Percentiles rank a stretch among this genome's conserved stretches.
These are phyloP conservation scores for Lepus townsendii DNA, from an alignment of 2,797 vertebrate genomes.

Conservation along the genomic window DNA sequence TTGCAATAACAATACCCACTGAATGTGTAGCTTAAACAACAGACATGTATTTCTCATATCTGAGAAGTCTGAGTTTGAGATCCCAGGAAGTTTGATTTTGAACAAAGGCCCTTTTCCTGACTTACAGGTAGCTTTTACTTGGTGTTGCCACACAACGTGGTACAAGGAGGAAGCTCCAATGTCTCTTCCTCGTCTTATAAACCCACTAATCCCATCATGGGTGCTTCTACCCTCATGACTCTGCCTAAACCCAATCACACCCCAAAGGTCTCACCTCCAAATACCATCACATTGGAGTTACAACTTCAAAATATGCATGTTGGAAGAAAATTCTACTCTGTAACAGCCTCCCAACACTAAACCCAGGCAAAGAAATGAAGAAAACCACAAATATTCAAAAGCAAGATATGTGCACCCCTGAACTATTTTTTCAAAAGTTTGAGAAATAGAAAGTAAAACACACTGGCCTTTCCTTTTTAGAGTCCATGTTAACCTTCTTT, in stretches of 20 bases:
- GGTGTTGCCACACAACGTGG: neutral
- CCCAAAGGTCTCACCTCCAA: neutral
- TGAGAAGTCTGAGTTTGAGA: slow-evolving; percentile 37
- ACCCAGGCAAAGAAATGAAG: neutral
- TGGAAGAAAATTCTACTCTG: neutral
- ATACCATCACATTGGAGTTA: neutral
- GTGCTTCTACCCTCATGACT: neutral
- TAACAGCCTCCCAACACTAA: neutral
- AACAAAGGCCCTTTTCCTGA: neutral
- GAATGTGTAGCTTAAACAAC: neutral
- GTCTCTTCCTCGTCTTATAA: neutral
- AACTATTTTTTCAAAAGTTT: neutral
- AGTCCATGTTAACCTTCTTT: neutral
- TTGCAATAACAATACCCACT: slow-evolving; percentile 18
- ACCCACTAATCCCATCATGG: neutral
- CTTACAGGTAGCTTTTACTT: neutral
- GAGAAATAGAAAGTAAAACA: slow-evolving; percentile 38
- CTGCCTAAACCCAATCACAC: neutral
- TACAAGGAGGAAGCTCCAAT: neutral
- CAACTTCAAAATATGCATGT: neutral
- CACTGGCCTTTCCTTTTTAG: neutral
- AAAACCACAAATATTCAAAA: slow-evolving; percentile 20
- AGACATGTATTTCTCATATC: neutral
- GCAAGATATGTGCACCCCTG: neutral
- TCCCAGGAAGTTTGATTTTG: neutral